Base-by-base conservation (phyloP, 2,888 invertebrate species). In the Cetonia aurata region DNA sequence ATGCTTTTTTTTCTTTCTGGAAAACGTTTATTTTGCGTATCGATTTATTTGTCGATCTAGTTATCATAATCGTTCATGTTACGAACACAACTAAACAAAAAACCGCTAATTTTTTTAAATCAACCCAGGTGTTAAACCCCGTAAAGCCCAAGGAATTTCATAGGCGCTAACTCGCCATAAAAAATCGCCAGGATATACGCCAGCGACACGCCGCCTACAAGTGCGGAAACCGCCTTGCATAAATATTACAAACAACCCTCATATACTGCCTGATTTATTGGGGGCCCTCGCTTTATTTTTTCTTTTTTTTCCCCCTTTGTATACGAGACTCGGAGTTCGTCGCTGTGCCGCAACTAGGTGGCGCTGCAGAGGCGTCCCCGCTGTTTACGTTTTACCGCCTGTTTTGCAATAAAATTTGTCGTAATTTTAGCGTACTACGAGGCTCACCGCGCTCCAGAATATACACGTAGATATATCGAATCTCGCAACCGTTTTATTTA, bases 161-260 rank as follows among this genome's bases (percentile, higher is more conserved):
- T 60, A 33, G 48, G 60, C 31, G 60, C 25, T 48, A 60, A 60
- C 48, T n/a, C 17, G 46, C 12, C 46, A 60, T 48, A 60, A 60
- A 60, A 60, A 60, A 60, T 60, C 31, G 25, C 60, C 31, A 33
- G 70, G 46, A 55, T 67, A 71, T 70, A 67, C 72, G 72, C 71
- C 71, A 67, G 59, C 68, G 74, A 74, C 72, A 72, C 50, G 33
- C 48, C 48, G 69, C 25, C 25, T 25, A 59, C 62, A 72, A 71
- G 74, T 74, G 74, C 60, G 68, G 72, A 74, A 74, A 72, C 74
- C 72, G 74, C 74, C 71, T 70, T 74, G 73, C 74, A 74, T 76
- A 76, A 76, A 76, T 76, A 76, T 75, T 75, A 72, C 62, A 74
- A 71, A 71, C 69, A 65, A 50, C 62, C 71, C 68, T 67, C 67